A percentile compares a stretch with the other conserved stretches of the same genome.
These are phyloP conservation scores for Calephelis perditalis DNA, from an alignment of 2,888 invertebrate genomes.

Conservation along the genomic window DNA sequence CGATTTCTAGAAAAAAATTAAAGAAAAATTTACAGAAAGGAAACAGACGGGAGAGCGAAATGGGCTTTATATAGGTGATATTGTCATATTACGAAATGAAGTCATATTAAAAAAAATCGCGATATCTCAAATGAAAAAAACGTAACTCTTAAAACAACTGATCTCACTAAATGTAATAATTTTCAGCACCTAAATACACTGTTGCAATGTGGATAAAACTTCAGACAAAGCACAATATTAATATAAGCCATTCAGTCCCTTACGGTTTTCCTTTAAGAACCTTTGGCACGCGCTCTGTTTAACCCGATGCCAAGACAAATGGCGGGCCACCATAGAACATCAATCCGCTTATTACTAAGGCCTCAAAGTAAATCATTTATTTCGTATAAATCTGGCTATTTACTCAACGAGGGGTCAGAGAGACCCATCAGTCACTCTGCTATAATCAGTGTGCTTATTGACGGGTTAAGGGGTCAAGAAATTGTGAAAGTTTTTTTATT, in stretches of 20 bases:
- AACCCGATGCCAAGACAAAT: conserved; percentile 50
- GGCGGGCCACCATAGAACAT: conserved; percentile 55
- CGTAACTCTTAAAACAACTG: no score
- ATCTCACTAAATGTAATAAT: no score
- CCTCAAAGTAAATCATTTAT: conserved; percentile 70
- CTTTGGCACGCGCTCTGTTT: conserved; percentile 29
- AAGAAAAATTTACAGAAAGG: no score
- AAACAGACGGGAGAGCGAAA: no score
- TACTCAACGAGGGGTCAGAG: conserved; percentile 60
- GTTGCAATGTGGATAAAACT: background rate
- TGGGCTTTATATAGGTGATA: no score
- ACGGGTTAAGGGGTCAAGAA: conserved; percentile 16
- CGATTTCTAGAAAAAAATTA: no score
- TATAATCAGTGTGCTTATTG: conserved; percentile 15
- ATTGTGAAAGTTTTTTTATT: background rate
- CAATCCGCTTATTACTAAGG: conserved; percentile 69
- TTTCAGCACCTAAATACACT: background rate
- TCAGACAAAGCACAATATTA: conserved; percentile 4
- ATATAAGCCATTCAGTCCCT: conserved; percentile 7
- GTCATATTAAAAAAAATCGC: no score
- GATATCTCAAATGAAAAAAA: no score
- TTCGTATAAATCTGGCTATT: conserved; percentile 65
- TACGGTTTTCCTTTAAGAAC: conserved; percentile 25
- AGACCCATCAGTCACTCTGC: conserved; percentile 48
- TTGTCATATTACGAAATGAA: no score